Evolutionary conservation across 2,113 vertebrate species (phyloP), one percentile per base, ranked within the genome.

Genomic region (Megaceryle torquata): DNA sequence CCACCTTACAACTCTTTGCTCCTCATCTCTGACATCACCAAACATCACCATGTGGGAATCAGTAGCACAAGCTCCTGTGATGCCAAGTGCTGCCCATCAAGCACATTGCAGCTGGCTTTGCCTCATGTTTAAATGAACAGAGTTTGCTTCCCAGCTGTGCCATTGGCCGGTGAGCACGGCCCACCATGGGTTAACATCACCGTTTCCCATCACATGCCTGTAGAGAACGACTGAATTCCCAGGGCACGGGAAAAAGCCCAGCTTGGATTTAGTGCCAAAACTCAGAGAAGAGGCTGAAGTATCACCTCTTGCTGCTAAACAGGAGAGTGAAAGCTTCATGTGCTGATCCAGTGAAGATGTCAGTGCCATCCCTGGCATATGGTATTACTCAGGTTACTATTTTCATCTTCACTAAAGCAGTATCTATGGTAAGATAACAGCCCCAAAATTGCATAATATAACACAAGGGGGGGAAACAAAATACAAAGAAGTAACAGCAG

Each of bases 371-470:
- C 54, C 37, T 67, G 63, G 50, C 68, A 86, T 11, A 67, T 6
- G 12, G 41, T 13, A 77, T 94, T 94, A 86, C 56, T 93, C 79
- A 88, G 41, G 82, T 86, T 93, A 57, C 89, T 93, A 78, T 89
- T 89, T 95, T 86, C 54, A 57, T n/a, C 86, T 57, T 35, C 0
- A 0, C 50, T 93, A 86, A 75, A 50, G 82, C 64, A 44, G 80
- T 39, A 56, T 31, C 51, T 64, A 19, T 48, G 64, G 76, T n/a
- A 93, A 94, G 89, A n/a, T 46, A 89, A 64, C 48, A 86, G 79
- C 48, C 25, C 44, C 1, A 86, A 90, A 93, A 71, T 25, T 91
- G 89, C 51, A 25, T 68, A 72, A 77, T 28, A 21, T 35, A 69
- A 50, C 44, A 26, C 0, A 4, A 4, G 15, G 8, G 11, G 3